Evolutionary conservation across 2,113 vertebrate species (phyloP).

Genomic region (Peromyscus maniculatus): DNA sequence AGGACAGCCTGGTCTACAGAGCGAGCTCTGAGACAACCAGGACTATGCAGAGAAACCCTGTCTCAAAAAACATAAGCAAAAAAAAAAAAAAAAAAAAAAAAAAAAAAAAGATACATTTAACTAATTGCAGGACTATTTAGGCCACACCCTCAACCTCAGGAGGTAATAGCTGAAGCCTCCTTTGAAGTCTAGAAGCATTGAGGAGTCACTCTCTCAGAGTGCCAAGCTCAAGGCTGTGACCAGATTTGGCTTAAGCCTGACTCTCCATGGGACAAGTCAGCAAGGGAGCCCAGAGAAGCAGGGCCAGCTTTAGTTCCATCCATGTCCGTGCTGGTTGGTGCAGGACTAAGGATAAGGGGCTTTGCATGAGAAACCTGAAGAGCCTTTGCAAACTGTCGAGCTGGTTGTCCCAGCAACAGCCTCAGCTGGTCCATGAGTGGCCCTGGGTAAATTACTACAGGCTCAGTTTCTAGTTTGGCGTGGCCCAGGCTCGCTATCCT

Average conservation of each 20-base stretch:
- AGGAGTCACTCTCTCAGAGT: no score
- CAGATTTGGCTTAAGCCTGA: neutral
- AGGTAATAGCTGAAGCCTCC: conserved; percentile 1
- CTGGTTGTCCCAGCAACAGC: neutral
- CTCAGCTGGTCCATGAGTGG: neutral
- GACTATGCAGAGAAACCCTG: neutral
- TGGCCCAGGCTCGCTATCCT: neutral
- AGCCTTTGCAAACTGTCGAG: neutral
- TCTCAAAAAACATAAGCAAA: neutral
- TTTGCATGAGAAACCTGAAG: neutral
- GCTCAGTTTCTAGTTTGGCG: neutral
- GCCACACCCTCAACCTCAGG: neutral
- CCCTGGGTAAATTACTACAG: neutral
- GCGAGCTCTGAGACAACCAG: neutral
- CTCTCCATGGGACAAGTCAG: rapidly evolving
- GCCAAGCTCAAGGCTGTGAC: neutral
- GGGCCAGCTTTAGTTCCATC: neutral
- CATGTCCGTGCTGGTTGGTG: neutral
- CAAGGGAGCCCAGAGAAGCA: neutral
- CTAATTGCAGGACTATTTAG: conserved; percentile 61
- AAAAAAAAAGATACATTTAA: conserved; percentile 70
- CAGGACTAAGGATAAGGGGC: rapidly evolving
- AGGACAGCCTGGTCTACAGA: neutral
- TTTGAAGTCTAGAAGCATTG: neutral
- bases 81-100: conserved; percentile 60